phyloP scores from a whole-genome alignment of 2,113 vertebrate genomes.

The Carollia perspicillata region DNA sequence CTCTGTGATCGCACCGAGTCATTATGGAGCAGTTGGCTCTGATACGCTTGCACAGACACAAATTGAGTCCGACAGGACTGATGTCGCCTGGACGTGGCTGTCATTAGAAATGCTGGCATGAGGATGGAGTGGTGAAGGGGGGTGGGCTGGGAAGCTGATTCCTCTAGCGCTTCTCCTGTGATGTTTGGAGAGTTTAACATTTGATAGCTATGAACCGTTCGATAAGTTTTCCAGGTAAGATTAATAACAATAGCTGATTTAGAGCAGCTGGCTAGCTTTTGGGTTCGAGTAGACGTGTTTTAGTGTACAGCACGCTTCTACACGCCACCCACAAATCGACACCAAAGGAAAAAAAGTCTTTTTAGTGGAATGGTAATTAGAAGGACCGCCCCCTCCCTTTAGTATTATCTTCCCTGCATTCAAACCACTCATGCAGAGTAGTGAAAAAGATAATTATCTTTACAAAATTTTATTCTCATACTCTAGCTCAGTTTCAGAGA shows the following conservation, averaged over 20 bases:
- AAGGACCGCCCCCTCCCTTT: slow-evolving; percentile 15
- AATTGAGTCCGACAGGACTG: slow-evolving; percentile 87
- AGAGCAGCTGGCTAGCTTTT: slow-evolving; percentile 57
- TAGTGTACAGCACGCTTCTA: slow-evolving; percentile 24
- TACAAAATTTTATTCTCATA: background rate
- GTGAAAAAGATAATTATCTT: slow-evolving; percentile 52
- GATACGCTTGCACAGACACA: slow-evolving; percentile 83
- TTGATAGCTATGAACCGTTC: slow-evolving; percentile 57
- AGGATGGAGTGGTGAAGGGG: slow-evolving; percentile 71
- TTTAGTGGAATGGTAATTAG: slow-evolving; percentile 62
- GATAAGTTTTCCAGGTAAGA: slow-evolving; percentile 57
- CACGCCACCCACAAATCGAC: slow-evolving; percentile 51
- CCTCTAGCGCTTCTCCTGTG: slow-evolving; percentile 56
- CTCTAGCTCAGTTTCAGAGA: slow-evolving; percentile 46
- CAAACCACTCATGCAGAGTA: slow-evolving; percentile 17
- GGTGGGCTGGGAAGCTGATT: slow-evolving; percentile 26
- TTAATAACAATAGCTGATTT: slow-evolving; percentile 52
- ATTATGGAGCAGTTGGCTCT: slow-evolving; percentile 85
- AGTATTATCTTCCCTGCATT: slow-evolving; percentile 57
- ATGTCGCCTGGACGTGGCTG: slow-evolving; percentile 86
- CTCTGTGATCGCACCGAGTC: slow-evolving; percentile 65
- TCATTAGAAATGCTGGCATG: slow-evolving; percentile 85
- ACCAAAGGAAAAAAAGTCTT: background rate
- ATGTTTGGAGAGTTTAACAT: slow-evolving; percentile 69
- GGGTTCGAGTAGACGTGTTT: slow-evolving; percentile 43